Evolutionary conservation across 2,113 vertebrate species (phyloP), one percentile per base, ranked within the genome.

Genomic region (Pseudopodoces humilis): DNA sequence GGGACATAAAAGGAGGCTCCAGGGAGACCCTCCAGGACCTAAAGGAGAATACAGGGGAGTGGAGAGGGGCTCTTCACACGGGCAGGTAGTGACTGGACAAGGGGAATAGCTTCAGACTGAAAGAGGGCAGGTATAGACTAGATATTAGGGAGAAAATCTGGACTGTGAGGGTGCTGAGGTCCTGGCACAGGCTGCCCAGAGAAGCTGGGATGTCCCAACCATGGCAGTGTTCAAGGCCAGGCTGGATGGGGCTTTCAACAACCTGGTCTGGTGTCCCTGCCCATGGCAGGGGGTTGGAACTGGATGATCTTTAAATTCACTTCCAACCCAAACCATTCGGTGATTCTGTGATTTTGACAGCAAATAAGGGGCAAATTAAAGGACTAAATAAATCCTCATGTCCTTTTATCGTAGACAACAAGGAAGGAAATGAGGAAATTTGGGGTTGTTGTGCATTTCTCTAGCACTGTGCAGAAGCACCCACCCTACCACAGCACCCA

Each of bases 361-460:
- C 20, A 1, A 71, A 39, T 76, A 71, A 15, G 15, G 11, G 37
- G 15, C 15, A 74, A 56, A 59, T 43, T 64, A 75, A 67, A 77
- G n/a, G 23, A 11, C 11, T 83, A 17, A 39, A 39, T 59, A 90
- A 46, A 62, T 70, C 25, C 5, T n/a, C 15, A 5, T 9, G 4
- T 39, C 15, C 19, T 39, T 69, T 63, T 55, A 33, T n/a, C 0
- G 0, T 6, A 64, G 27, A 59, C 7, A 72, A 17, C 7, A 11
- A 41, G 24, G 59, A 83, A 50, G 59, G 23, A 46, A 49, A 95
- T 39, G 46, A 69, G 28, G 28, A 44, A 24, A 37, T 62, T 13
- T 67, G 47, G 47, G 53, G 18, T 28, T 15, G 12, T 15, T 58
- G 7, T 13, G 9, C 39, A 28, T 58, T 69, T 70, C 50, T 62